These are phyloP conservation scores for Grallaria varia DNA, from an alignment of 2,113 vertebrate genomes.

Conservation along the genomic window DNA sequence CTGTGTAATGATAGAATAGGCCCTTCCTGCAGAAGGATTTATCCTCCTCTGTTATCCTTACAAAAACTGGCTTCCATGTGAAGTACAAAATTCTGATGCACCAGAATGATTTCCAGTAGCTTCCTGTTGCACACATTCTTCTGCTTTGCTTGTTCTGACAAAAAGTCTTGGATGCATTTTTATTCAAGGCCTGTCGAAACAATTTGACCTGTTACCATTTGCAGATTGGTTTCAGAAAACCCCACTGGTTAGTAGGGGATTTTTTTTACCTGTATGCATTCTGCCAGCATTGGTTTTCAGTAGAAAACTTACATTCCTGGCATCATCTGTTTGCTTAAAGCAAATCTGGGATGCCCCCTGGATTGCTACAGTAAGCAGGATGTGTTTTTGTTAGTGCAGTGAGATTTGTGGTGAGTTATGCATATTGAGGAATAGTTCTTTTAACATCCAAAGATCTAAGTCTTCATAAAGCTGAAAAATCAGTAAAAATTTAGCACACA, in stretches of 20 bases:
- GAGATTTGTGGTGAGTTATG: neutral
- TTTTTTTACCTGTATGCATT: neutral
- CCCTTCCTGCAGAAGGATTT: neutral
- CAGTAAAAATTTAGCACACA: neutral
- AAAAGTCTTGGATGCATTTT: neutral
- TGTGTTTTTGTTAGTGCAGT: neutral
- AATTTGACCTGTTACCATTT: neutral
- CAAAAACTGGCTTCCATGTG: neutral
- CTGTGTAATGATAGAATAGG: neutral
- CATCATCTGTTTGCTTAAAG: neutral
- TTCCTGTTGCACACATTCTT: neutral
- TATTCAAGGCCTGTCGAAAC: neutral
- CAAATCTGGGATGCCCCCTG: neutral
- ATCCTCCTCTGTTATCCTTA: neutral
- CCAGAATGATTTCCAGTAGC: neutral
- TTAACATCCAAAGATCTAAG: neutral
- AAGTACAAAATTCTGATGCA: neutral
- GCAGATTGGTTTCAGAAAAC: neutral
- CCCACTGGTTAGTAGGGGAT: neutral
- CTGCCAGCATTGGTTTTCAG: neutral
- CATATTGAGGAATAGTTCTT: neutral
- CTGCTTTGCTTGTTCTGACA: neutral
- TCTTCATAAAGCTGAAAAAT: neutral
- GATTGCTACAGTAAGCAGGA: neutral
- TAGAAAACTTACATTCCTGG: neutral